These are phyloP conservation scores for Apis florea DNA, from an alignment of 1,140 invertebrate species.

Conservation along the genomic window DNA sequence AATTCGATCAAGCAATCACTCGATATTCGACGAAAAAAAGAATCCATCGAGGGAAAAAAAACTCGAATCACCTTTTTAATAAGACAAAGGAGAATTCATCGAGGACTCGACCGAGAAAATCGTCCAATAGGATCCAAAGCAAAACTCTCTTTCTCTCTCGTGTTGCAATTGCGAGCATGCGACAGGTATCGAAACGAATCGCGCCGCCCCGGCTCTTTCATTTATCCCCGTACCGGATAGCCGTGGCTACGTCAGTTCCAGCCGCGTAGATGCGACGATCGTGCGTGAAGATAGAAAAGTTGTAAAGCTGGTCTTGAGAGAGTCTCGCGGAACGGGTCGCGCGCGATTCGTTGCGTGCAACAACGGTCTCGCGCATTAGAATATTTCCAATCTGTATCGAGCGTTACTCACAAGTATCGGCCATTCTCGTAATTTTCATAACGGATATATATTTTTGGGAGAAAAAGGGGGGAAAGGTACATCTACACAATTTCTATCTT, in stretches of 20 bases:
- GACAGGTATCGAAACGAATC: conserved; percentile 16
- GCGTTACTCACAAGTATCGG: background rate
- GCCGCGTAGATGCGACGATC: conserved; percentile 66
- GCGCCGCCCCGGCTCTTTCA: conserved; percentile 3
- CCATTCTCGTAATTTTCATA: conserved; percentile 1
- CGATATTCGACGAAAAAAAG: no score
- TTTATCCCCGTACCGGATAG: conserved; percentile 35
- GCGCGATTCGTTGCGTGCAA: conserved; percentile 43
- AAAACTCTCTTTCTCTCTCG: no score
- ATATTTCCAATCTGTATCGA: conserved; percentile 46
- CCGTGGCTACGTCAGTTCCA: background rate
- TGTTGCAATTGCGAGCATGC: no score
- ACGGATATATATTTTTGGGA: background rate
- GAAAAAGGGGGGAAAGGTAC: no score
- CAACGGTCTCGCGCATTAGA: conserved; percentile 31
- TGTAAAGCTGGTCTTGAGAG: conserved; percentile 54
- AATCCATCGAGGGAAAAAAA: no score
- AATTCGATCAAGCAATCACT: no score
- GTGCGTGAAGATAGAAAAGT: conserved; percentile 70
- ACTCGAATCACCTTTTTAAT: no score
- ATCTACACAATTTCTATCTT: no score
- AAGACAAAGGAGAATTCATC: no score
- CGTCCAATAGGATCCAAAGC: no score
- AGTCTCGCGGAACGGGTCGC: background rate
- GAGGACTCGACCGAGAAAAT: no score